A percentile compares a stretch with the other conserved stretches of the same genome.
These are phyloP conservation scores for Branchellion lobata DNA, from an alignment of 2,888 invertebrate genomes.

Conservation along the genomic window DNA sequence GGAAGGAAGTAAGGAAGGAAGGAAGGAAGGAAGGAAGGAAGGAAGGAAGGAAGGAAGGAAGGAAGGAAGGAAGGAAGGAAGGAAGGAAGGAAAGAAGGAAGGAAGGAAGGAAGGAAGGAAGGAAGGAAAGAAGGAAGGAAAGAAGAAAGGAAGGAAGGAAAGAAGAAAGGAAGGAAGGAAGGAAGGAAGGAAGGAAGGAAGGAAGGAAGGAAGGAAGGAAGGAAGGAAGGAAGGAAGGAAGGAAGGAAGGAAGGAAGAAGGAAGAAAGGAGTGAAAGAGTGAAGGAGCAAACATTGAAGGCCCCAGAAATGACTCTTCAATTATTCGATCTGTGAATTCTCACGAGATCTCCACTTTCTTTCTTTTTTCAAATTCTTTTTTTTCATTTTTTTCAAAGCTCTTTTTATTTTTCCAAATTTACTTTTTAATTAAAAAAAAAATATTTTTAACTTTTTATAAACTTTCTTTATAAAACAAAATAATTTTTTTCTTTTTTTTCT, in stretches of 20 bases:
- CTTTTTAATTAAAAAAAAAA: not conserved
- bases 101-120: no score
- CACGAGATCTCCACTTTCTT: not conserved
- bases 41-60: constrained; percentile 1
- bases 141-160: no score
- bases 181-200: no score
- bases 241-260: no score
- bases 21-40: not conserved
- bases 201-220: no score
- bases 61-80: not conserved
- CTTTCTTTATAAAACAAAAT: no score
- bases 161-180: no score
- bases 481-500: no score
- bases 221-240: no score
- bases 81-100: no score
- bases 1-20: not conserved
- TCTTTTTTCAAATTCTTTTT: not conserved
- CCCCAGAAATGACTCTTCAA: not conserved
- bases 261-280: no score
- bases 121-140: no score
- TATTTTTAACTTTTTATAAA: not conserved
- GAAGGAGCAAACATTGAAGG: not conserved
- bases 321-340: constrained; percentile 21
- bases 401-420: not conserved
- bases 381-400: not conserved